Evolutionary conservation across 2,797 vertebrate genomes (phyloP), one percentile per base, ranked within the genome.

Genomic region (Perodicticus potto): DNA sequence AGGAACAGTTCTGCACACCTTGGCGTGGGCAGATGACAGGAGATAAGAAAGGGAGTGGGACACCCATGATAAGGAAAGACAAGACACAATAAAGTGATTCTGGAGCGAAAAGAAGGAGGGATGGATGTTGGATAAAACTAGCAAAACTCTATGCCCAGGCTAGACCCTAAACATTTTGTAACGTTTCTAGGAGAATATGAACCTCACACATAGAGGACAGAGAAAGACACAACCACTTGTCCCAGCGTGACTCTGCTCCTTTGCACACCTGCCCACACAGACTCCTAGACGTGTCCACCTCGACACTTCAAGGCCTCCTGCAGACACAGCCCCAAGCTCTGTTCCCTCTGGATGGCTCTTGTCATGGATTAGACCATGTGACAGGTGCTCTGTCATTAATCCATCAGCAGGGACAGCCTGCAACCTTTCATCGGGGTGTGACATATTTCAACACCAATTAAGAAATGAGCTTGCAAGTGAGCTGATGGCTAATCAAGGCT

Each of bases 391-490:
- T 90, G 91, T 96, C 97, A 98, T 98, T 96, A 98, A 98, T 98
- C 98, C 97, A 96, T 97, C 96, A 91, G 95, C 81, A 43, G 96
- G 32, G 96, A 98, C 96, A 98, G 97, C 92, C 98, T 97, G 97
- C 89, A 67, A 95, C 25, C 96, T 96, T 97, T 97, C 96, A 93
- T 97, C 96, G 93, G 59, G 27, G 81, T 97, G 98, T 97, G 98
- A 98, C 97, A 98, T 89, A 98, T 97, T 98, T 98, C 97, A 97
- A 91, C 96, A 97, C 96, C 98, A 98, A 98, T 97, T 98, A 98
- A 96, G 97, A 97, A 89, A 95, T 73, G 76, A 86, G 80, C 92
- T 67, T 55, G 83, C 25, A 83, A 97, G 92, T 86, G 81, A 59
- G 61, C 93, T 97, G 97, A 89, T 96, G 98, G 92, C 82, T 97